Evolutionary conservation across 2,888 invertebrate species (phyloP).

Genomic region (Plusia festucae): DNA sequence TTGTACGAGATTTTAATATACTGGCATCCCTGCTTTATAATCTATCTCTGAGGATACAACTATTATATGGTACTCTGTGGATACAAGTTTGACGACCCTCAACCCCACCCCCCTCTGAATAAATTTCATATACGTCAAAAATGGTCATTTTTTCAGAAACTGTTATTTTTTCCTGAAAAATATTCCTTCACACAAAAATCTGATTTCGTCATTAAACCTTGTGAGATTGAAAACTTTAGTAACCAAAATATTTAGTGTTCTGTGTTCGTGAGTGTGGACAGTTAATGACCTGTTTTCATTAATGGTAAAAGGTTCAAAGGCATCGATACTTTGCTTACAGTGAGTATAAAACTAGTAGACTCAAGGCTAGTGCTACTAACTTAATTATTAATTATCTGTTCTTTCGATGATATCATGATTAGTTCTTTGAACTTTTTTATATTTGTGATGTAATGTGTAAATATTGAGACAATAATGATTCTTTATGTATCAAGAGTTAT

Average conservation of each 20-base stretch:
- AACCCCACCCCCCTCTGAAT: constrained; percentile 28
- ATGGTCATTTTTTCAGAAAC: constrained; percentile 69
- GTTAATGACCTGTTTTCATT: constrained; percentile 63
- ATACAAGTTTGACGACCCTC: too few relatives aligned
- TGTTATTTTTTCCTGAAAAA: constrained; percentile 73
- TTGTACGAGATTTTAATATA: too few relatives aligned
- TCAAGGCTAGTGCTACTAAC: constrained; percentile 63
- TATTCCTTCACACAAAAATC: constrained; percentile 62
- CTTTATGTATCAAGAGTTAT: constrained; percentile 74
- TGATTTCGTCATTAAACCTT: constrained; percentile 58
- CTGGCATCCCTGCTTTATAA: too few relatives aligned
- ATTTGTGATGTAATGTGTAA: constrained; percentile 63
- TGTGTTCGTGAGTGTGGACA: constrained; percentile 61
- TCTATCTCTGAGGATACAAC: too few relatives aligned
- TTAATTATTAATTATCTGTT: constrained; percentile 73
- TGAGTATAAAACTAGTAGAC: constrained; percentile 59
- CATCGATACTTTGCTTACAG: constrained; percentile 61
- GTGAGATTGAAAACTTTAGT: constrained; percentile 60
- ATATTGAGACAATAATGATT: constrained; percentile 63
- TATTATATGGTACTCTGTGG: not conserved
- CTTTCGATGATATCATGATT: constrained; percentile 81
- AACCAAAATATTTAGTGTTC: constrained; percentile 55
- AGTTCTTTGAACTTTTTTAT: constrained; percentile 72
- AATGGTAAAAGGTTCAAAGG: constrained; percentile 49
- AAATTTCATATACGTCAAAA: constrained; percentile 78